Evolutionary conservation across 2,797 vertebrate species (phyloP), one percentile per base, ranked within the genome.

Genomic region (Aselliscus stoliczkanus): DNA sequence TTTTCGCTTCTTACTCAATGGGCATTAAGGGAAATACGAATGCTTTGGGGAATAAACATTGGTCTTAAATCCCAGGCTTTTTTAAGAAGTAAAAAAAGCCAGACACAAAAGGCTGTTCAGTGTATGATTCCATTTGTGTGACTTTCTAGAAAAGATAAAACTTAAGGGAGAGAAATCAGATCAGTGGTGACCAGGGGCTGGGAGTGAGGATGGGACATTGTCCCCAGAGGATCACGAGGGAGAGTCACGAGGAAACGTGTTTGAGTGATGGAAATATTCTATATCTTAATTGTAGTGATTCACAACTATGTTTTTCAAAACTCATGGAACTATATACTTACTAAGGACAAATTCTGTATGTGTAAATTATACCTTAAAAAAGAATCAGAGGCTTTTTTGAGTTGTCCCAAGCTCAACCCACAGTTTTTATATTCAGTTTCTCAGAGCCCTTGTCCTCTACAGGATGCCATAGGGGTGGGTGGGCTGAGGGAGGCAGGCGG

Each of bases 61-160:
- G 70, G 13, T 90, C 96, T 96, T 54, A 79, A 90, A 52, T 92
- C 62, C 29, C n/a, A 18, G 42, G 8, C 14, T 73, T 79, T 79
- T 44, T 7, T 15, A n/a, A 60, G 85, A 94, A 58, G 15, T 67
- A 17, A 5, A 18, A 39, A 94, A 70, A 69, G 31, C 44, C 52
- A 31, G 60, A 13, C 20, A 21, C 72, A 37, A 50, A 82, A 39
- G 18, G 12, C 69, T 58, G 20, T 50, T 90, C 34, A 9, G 25
- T 11, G 13, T 58, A 1, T 2, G 10, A 23, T 54, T 80, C 65
- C 27, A 7, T 65, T 27, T 37, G 8, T 25, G 6, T 52, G 67
- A n/a, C 39, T 5, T 50, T 77, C 85, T 34, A 64, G 82, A 50
- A 52, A 27, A 42, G 54, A 31, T n/a, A 52, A 18, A 42, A 34